Conservation (phyloP, 2,113 vertebrate species). For the Zosterops pallidus region DNA sequence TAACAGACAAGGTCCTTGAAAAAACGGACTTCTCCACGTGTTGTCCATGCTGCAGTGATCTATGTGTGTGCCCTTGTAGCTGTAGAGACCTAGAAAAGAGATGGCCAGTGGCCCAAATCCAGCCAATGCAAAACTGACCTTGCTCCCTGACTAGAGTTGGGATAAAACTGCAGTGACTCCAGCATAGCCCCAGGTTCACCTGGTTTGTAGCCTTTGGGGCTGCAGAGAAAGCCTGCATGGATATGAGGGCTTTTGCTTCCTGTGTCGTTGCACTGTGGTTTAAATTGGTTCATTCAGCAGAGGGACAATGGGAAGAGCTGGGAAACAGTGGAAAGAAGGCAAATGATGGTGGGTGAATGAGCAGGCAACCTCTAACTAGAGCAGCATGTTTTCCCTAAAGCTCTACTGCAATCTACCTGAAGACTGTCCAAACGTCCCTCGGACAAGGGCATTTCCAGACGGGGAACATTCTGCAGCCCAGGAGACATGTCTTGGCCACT, state of each 20-base stretch:
- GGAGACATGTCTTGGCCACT: not conserved
- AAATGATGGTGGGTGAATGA: not conserved
- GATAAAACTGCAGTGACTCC: not conserved
- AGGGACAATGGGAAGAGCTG: not conserved
- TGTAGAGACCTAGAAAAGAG: not conserved
- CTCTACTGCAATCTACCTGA: not conserved
- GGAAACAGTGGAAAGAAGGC: not conserved
- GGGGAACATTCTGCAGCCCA: not conserved
- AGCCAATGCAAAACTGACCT: not conserved
- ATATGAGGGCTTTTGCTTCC: not conserved
- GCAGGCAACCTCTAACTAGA: not conserved
- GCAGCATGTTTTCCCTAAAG: not conserved
- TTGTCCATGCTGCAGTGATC: not conserved
- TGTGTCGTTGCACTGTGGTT: rapidly evolving
- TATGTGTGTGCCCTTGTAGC: not conserved
- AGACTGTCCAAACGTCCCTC: not conserved
- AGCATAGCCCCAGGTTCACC: not conserved
- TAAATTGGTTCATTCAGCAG: not conserved
- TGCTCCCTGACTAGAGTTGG: not conserved
- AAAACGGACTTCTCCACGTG: rapidly evolving
- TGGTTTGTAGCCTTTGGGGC: not conserved
- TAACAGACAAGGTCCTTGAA: not conserved
- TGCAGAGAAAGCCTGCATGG: not conserved
- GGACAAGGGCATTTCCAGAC: not conserved
- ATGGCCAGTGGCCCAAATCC: not conserved